Evolutionary conservation across 2,113 vertebrate genomes (phyloP).

Genomic region (Raphicerus campestris): DNA sequence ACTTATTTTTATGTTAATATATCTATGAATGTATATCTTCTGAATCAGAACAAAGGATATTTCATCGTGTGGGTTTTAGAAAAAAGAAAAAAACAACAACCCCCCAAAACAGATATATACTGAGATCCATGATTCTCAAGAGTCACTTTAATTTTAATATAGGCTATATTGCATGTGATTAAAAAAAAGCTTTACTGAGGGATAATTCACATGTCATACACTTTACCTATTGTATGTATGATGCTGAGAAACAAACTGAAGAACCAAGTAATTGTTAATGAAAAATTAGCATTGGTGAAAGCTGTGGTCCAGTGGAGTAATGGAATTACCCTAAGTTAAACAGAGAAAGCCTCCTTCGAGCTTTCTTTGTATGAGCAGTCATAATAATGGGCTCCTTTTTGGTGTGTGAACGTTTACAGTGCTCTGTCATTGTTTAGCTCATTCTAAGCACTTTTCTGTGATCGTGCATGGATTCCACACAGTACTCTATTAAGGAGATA

Average conservation of each 20-base stretch:
- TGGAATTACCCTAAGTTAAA: neutral
- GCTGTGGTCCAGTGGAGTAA: neutral
- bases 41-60: neutral
- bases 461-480: neutral
- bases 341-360: neutral
- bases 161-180: neutral
- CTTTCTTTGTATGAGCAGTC: neutral
- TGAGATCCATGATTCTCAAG: neutral
- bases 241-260: neutral
- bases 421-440: neutral
- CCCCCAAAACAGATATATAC: neutral
- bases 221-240: neutral
- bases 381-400: neutral
- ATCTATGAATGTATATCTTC: neutral
- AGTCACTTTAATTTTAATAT: neutral
- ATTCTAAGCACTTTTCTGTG: neutral
- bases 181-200: neutral
- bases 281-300: neutral
- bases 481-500: neutral
- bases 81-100: neutral
- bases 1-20: neutral
- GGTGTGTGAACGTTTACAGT: neutral
- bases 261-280: neutral
- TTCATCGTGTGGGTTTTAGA: neutral
- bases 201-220: neutral